Evolutionary conservation across 2,888 invertebrate genomes (phyloP).

Genomic region (Lepetodrilus schrolli): DNA sequence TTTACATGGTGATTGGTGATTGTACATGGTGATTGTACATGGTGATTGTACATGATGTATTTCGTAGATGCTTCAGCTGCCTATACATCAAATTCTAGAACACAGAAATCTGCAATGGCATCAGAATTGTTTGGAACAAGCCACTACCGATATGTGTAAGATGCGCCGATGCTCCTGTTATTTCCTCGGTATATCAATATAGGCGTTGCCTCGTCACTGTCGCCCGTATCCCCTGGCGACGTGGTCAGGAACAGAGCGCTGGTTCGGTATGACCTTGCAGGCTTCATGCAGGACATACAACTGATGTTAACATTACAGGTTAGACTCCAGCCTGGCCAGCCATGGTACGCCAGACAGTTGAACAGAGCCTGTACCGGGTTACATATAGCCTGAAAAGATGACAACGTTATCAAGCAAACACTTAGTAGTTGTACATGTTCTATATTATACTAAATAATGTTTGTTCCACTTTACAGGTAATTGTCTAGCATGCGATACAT

Average conservation of each 20-base stretch:
- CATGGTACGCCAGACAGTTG: constrained; percentile 26
- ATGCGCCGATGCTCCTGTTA: neutral
- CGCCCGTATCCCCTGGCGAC: neutral
- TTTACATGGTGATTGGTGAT: no score
- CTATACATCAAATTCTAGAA: no score
- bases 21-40: no score
- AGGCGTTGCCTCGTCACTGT: neutral
- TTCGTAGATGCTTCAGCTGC: no score
- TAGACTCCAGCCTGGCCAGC: constrained; percentile 14
- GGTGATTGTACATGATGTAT: no score
- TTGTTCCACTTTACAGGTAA: neutral
- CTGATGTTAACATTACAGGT: neutral
- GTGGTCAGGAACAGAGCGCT: neutral
- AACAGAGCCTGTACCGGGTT: constrained; percentile 14
- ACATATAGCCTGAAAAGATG: constrained; percentile 7
- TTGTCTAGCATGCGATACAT: neutral
- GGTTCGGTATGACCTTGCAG: neutral
- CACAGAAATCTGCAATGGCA: no score
- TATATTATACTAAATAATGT: neutral
- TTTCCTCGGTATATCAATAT: neutral
- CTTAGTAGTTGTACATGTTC: neutral
- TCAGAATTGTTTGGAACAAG: no score
- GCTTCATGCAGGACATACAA: neutral
- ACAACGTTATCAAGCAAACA: no score
- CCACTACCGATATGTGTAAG: neutral